Base-by-base conservation (phyloP, 2,888 invertebrate species). In the Pseudolycoriella hygida region DNA sequence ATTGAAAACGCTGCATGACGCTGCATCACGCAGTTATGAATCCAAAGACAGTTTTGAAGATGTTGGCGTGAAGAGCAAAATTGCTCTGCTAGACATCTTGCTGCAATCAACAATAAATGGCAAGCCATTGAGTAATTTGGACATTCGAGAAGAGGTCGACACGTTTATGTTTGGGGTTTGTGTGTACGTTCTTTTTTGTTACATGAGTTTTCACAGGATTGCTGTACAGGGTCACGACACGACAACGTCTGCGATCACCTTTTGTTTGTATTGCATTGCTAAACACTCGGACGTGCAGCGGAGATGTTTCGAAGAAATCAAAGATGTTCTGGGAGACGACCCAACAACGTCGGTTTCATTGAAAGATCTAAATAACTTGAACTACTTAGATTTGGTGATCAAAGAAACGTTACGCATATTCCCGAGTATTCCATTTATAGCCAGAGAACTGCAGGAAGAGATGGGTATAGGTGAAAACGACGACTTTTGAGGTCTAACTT, bases 151-250 rank as follows among this genome's bases (percentile, higher is more conserved):
- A 56, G 78, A 81, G 64, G 77, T 80, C 0, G 76, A 80, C 51
- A 81, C 81, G 0, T 80, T 81, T 52, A 75, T 81, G 74, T 82
- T 81, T 59, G 80, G 74, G 60, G 44, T 44, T n/a, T 30, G 17
- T n/a, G n/a, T n/a, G n/a, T 10, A 11, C 6, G 11, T 30, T 11
- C 8, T 10, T 10, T 6, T 30, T 11, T n/a, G n/a, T n/a, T n/a
- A n/a, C n/a, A n/a, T 14, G 15, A 4, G 8, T 12, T 14, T 10
- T 4, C 34, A 10, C 5, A 10, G 34, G 5, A 34, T 12, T 34
- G 17, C 15, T 39, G 10, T 17, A 10, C 3, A 40, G 40, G 70
- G 69, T 0, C 67, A 70, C 46, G 69, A 71, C 67, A 63, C 63
- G 8, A 60, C 62, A 11, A 54, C 60, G 0, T 56, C 57, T 12